Evolutionary conservation across 2,888 invertebrate species (phyloP).

Genomic region (Iselma pallidipennis): DNA sequence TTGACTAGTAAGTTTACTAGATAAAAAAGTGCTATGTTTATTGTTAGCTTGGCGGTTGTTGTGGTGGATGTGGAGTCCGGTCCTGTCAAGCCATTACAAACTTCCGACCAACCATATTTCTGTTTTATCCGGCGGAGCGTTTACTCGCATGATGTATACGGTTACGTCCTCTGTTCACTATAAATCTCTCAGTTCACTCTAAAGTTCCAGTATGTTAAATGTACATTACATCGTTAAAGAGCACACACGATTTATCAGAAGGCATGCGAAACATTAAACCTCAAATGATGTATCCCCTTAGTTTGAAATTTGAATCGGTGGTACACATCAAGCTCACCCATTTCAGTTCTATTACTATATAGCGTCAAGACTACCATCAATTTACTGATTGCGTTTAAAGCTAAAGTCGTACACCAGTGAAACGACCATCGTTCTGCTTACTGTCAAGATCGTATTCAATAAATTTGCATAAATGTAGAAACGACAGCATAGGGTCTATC

Average conservation of each 20-base stretch:
- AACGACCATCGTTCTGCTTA: background rate
- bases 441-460: constrained; percentile 33
- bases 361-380: background rate
- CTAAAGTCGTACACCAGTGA: background rate
- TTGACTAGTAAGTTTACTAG: background rate
- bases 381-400: background rate
- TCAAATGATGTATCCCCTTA: constrained; percentile 1
- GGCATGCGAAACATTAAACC: constrained; percentile 6
- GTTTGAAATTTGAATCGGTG: background rate
- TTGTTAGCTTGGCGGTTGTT: background rate
- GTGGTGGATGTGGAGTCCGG: background rate
- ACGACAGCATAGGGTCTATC: background rate
- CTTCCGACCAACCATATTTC: constrained; percentile 13
- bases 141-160: constrained; percentile 14
- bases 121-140: constrained; percentile 8
- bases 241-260: constrained; percentile 10
- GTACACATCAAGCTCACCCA: background rate
- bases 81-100: constrained; percentile 8
- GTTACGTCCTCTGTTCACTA: constrained; percentile 5
- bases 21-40: background rate
- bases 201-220: constrained; percentile 19
- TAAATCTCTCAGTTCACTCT: constrained; percentile 16
- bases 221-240: constrained; percentile 13
- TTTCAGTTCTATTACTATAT: background rate
- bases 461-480: constrained; percentile 41